phyloP scores from a whole-genome alignment of 2,797 vertebrate genomes.

The Gouania willdenowi region DNA sequence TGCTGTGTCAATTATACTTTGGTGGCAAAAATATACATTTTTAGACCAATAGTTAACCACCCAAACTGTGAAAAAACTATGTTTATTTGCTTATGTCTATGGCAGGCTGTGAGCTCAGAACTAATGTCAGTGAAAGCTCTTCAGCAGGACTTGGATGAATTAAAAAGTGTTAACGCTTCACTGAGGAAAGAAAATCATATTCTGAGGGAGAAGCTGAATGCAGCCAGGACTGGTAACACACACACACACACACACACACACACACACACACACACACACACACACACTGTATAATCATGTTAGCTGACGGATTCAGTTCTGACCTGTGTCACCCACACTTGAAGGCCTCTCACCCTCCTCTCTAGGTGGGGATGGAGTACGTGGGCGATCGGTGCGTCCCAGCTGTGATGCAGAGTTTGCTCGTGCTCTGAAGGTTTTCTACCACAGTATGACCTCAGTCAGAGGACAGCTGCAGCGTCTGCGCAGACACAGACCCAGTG shows the following conservation, averaged over 20 bases:
- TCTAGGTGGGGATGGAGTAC: conserved; percentile 50
- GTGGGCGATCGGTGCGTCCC: conserved; percentile 44
- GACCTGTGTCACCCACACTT: too few species aligned
- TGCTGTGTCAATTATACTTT: too few species aligned
- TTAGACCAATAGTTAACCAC: too few species aligned
- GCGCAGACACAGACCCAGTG: conserved; percentile 75
- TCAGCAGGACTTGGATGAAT: conserved; percentile 77
- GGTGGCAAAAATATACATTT: too few species aligned
- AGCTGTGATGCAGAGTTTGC: conserved; percentile 83
- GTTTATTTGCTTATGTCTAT: conserved; percentile 13
- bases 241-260: neutral
- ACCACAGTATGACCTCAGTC: conserved; percentile 82
- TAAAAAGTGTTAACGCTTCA: conserved; percentile 74
- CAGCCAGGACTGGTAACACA: conserved; percentile 57
- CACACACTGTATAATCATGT: too few species aligned
- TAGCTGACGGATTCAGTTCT: too few species aligned
- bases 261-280: neutral
- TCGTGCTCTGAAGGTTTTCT: conserved; percentile 85
- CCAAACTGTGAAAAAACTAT: too few species aligned
- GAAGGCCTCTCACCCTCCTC: too few species aligned
- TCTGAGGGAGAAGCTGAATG: conserved; percentile 75
- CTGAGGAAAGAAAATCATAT: conserved; percentile 78
- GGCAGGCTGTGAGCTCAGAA: conserved; percentile 42
- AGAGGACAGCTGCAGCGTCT: conserved; percentile 78
- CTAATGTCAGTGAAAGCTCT: conserved; percentile 54